phyloP scores from a whole-genome alignment of 2,888 invertebrate genomes.

The Elegia similella region DNA sequence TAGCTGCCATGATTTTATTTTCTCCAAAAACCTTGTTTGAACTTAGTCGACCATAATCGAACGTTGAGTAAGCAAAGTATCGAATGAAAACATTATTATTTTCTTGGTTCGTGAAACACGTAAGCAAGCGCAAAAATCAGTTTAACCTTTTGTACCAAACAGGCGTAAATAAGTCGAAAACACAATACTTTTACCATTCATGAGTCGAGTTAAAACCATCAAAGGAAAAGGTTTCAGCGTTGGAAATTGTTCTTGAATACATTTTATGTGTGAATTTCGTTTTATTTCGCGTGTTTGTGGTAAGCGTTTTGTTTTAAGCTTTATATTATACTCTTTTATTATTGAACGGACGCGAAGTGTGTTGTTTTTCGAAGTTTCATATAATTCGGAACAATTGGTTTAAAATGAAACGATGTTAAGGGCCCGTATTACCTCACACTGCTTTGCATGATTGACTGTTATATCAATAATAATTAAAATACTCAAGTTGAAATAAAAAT shows the following conservation, averaged over 20 bases:
- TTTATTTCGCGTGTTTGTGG: neutral
- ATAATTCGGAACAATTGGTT: too few species aligned
- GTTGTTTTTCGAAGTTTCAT: neutral
- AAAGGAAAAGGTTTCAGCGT: neutral
- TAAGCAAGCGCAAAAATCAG: neutral
- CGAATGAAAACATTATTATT: neutral
- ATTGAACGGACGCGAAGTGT: neutral
- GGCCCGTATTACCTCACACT: too few species aligned
- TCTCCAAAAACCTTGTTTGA: too few species aligned
- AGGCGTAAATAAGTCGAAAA: constrained; percentile 1
- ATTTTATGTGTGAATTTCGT: neutral
- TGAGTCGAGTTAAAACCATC: neutral
- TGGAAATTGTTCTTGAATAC: neutral
- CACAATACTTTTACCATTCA: constrained; percentile 1
- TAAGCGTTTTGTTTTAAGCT: neutral
- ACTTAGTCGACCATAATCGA: too few species aligned
- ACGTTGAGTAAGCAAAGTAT: neutral
- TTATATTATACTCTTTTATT: neutral
- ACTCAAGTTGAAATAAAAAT: too few species aligned
- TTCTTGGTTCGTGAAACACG: neutral
- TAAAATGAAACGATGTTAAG: too few species aligned
- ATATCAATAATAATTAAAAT: too few species aligned
- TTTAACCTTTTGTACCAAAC: neutral
- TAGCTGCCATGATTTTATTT: too few species aligned
- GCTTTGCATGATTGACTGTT: too few species aligned